Evolutionary conservation across 2,888 invertebrate genomes (phyloP), one percentile per base, ranked within the genome.

Genomic region (Cosmia pyralina): DNA sequence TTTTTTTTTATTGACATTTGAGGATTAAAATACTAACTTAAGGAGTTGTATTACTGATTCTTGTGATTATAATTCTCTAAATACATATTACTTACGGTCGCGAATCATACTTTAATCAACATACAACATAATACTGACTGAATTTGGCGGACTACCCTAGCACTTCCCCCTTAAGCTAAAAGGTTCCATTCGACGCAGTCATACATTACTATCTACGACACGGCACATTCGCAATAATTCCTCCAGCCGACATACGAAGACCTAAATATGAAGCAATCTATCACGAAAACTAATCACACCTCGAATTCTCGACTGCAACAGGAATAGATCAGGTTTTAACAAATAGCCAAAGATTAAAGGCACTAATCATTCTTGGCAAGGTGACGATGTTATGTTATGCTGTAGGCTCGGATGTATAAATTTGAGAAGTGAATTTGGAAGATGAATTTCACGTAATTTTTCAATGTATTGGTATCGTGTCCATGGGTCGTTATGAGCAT

Each of bases 221-320:
- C 48, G 48, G 3, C 22, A 34, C 41, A 65, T 41, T 41, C 55
- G 75, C 64, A 63, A 55, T 63, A 77, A 77, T 60, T 58, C 81
- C 13, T 66, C 38, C 17, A 64, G 13, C 65, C 58, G 65, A n/a
- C 55, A 65, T 60, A 60, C 28, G 46, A 34, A 67, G 15, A 50
- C 34, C 68, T 41, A 57, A 57, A 81, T 72, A 67, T 66, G 58
- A 57, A 57, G 75, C 79, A 46, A 82, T 82, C 44, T 68, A 79
- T 82, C 83, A 68, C 57, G 19, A 38, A 68, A 83, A 82, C 72
- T 82, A 79, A 82, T 82, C 70, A 69, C 44, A 41, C 65, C 46
- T 73, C 77, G 48, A 66, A 44, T 66, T 15, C 38, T n/a, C 38
- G 46, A 41, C n/a, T 55, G 65, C 17, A 48, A 65, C 28, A 48